Conservation (phyloP, 2,888 invertebrate genomes). For the Sarcophaga caerulescens region DNA sequence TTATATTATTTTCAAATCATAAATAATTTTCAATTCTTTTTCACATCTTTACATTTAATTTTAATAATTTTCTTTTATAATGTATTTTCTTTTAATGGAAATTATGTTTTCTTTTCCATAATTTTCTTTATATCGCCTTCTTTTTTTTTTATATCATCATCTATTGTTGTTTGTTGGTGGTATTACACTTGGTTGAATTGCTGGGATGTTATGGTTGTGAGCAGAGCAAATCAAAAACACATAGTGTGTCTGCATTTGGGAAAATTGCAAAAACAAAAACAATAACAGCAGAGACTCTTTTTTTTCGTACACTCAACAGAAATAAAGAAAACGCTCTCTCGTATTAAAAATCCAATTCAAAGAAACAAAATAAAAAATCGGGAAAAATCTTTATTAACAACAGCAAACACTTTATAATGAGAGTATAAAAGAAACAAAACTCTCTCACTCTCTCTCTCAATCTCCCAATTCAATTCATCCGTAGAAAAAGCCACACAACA, state of each 20-base stretch:
- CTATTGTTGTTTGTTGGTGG: constrained; percentile 3
- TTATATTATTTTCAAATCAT: not conserved
- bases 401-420: not conserved
- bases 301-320: no score
- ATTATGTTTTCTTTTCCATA: not conserved
- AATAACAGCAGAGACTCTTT: constrained; percentile 11
- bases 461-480: no score
- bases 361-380: not conserved
- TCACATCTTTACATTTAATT: not conserved
- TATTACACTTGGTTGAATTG: constrained; percentile 53
- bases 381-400: constrained; percentile 40
- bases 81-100: constrained; percentile 1
- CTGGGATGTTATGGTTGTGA: constrained; percentile 61
- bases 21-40: not conserved
- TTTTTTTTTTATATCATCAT: constrained; percentile 18
- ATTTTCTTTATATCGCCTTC: not conserved
- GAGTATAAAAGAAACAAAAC: not conserved
- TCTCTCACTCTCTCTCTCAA: not conserved
- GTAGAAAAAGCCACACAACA: no score
- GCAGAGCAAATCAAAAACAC: constrained; percentile 30
- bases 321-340: constrained; percentile 35
- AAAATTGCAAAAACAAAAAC: constrained; percentile 35
- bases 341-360: not conserved
- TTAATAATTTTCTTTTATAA: not conserved
- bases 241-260: no score